Evolutionary conservation across 2,888 invertebrate genomes (phyloP).

Genomic region (Callinectes sapidus): DNA sequence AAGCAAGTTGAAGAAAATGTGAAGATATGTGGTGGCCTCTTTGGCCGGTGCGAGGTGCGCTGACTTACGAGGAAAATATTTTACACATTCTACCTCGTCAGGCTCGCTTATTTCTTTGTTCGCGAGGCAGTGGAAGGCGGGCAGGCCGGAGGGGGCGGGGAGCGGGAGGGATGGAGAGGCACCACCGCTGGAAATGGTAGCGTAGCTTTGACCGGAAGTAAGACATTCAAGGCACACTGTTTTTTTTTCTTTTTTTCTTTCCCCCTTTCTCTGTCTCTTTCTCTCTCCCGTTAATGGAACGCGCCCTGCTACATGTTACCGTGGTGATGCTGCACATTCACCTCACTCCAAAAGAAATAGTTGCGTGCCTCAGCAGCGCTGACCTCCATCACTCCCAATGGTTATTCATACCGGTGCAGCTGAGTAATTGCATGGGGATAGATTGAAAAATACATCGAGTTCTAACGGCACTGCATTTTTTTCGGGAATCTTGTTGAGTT

Average conservation of each 20-base stretch:
- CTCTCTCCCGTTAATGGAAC: not conserved
- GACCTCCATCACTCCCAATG: conserved; percentile 18
- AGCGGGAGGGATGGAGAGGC: not conserved
- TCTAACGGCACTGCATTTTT: not conserved
- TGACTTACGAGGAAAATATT: not conserved
- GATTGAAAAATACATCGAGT: not conserved
- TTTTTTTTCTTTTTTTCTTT: not conserved
- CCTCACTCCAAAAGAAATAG: not conserved
- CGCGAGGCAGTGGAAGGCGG: not conserved
- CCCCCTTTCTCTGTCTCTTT: no score
- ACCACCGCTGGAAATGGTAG: not conserved
- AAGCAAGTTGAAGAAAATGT: not conserved
- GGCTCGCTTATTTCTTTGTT: conserved; percentile 13
- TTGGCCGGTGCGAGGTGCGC: not conserved
- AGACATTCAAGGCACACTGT: not conserved
- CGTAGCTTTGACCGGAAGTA: not conserved
- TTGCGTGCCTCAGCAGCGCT: not conserved
- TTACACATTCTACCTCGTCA: conserved; percentile 23
- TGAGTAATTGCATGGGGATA: conserved; percentile 16
- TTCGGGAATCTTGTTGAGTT: conserved; percentile 14
- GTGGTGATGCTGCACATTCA: conserved; percentile 5
- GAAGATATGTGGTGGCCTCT: not conserved
- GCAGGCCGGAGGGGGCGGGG: not conserved
- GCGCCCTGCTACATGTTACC: not conserved
- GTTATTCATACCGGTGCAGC: conserved; percentile 10